Percentiles rank a stretch among this genome's conserved stretches.
Evolutionary conservation across 2,113 vertebrate genomes (phyloP).

Genomic region (Barnardius zonarius): DNA sequence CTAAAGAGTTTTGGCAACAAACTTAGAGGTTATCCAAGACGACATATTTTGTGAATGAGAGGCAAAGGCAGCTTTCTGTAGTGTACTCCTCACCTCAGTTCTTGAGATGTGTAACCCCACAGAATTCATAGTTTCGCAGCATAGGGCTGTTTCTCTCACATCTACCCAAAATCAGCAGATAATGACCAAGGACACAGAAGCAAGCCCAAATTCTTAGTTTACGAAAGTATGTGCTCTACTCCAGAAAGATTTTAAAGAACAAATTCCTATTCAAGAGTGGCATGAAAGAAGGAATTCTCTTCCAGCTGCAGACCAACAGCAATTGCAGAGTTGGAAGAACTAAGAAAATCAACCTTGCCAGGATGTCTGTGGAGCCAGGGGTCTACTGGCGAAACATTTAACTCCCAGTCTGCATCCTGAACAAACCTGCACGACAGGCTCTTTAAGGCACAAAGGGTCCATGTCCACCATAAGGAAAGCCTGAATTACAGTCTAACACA

Average conservation of each 20-base stretch:
- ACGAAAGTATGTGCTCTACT: neutral
- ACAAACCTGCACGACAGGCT: neutral
- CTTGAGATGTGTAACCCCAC: neutral
- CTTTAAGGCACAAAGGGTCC: neutral
- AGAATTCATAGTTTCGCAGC: neutral
- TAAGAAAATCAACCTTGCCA: neutral
- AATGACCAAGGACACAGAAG: neutral
- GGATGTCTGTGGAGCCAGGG: neutral
- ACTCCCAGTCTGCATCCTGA: neutral
- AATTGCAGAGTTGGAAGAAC: neutral
- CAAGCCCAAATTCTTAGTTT: neutral
- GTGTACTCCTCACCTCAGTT: neutral
- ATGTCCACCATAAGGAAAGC: neutral
- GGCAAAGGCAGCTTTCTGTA: neutral
- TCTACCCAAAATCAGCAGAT: neutral
- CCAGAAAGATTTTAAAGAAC: neutral
- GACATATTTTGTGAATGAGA: neutral
- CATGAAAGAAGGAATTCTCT: neutral
- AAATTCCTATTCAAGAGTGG: neutral
- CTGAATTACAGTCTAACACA: neutral
- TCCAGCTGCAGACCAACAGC: neutral
- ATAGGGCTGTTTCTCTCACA: neutral
- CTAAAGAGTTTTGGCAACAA: conserved; percentile 19
- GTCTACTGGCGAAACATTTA: neutral
- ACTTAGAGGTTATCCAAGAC: conserved; percentile 27